Conservation (phyloP, 2,113 vertebrate species). For the Cebus imitator region DNA sequence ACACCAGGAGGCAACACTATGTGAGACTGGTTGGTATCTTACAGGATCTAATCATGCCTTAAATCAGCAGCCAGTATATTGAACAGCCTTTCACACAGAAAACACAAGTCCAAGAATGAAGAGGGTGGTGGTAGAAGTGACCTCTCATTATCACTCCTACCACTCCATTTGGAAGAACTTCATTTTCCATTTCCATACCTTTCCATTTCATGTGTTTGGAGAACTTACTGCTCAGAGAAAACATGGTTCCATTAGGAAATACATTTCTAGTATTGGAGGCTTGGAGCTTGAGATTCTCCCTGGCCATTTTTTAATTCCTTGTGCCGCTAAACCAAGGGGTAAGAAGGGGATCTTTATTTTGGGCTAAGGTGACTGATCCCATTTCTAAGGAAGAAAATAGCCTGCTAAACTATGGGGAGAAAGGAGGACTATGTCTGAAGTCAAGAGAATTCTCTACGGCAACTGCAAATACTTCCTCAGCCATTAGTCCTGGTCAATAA, state of each 20-base stretch:
- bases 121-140: neutral
- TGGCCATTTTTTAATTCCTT: no score
- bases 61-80: neutral
- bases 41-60: neutral
- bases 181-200: neutral
- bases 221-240: neutral
- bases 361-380: neutral
- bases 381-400: neutral
- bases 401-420: neutral
- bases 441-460: neutral
- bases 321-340: neutral
- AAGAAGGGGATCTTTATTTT: neutral
- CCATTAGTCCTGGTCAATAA: neutral
- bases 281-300: neutral
- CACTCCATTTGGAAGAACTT: neutral
- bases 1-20: neutral
- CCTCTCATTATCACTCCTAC: neutral
- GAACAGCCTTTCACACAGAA: neutral
- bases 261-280: neutral
- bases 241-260: neutral
- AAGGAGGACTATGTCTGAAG: neutral
- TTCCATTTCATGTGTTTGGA: neutral
- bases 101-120: neutral
- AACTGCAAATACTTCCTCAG: neutral
- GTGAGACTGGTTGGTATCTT: neutral